Evolutionary conservation across 2,888 invertebrate species (phyloP).

Genomic region (Apotomis turbidana): DNA sequence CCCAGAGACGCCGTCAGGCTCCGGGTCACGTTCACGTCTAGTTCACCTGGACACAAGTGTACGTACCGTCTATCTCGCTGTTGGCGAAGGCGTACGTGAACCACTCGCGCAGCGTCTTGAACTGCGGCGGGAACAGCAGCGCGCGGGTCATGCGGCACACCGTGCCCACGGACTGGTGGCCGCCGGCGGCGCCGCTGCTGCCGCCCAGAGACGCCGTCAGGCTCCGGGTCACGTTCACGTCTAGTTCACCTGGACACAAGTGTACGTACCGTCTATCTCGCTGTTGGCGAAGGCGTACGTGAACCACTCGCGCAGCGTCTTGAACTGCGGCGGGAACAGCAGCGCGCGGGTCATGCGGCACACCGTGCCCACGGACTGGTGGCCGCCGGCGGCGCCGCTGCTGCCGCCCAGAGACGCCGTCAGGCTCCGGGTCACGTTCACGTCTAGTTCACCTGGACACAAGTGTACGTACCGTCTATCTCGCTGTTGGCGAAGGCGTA

Average conservation of each 20-base stretch:
- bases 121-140: slow-evolving; percentile 97
- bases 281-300: slow-evolving; percentile 97
- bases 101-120: slow-evolving; percentile 97
- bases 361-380: too few relatives aligned
- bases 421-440: too few relatives aligned
- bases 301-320: slow-evolving; percentile 98
- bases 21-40: too few relatives aligned
- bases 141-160: slow-evolving; percentile 96
- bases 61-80: slow-evolving; percentile 95
- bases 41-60: background rate
- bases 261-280: slow-evolving; percentile 92
- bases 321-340: slow-evolving; percentile 97
- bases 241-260: too few relatives aligned
- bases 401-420: too few relatives aligned
- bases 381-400: too few relatives aligned
- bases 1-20: too few relatives aligned
- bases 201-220: too few relatives aligned
- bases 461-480: too few relatives aligned
- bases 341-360: slow-evolving; percentile 94
- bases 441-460: slow-evolving; percentile 82
- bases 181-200: too few relatives aligned
- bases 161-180: slow-evolving; percentile 98
- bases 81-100: slow-evolving; percentile 98
- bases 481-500: too few relatives aligned
- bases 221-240: slow-evolving; percentile 86